Evolutionary conservation across 2,797 vertebrate species (phyloP).

Genomic region (Semaprochilodus insignis): DNA sequence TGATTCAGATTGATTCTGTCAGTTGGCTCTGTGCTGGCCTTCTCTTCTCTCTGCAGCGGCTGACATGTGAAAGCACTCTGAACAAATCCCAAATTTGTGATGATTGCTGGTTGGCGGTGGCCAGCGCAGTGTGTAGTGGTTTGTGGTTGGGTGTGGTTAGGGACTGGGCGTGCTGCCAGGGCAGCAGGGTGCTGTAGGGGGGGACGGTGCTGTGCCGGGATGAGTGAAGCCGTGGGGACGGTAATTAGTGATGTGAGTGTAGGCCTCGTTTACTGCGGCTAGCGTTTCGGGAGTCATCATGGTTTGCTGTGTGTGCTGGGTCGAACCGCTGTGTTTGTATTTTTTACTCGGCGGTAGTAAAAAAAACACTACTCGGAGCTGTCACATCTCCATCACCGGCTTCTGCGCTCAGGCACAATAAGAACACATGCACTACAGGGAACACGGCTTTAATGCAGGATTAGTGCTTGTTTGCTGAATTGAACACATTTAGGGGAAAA

Average conservation of each 20-base stretch:
- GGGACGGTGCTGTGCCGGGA: slow-evolving; percentile 2
- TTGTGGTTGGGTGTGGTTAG: slow-evolving; percentile 57
- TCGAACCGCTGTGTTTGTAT: slow-evolving; percentile 13
- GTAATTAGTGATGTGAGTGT: slow-evolving; percentile 32
- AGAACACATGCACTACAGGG: too few species aligned
- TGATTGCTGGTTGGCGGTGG: slow-evolving; percentile 51
- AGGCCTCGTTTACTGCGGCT: slow-evolving; percentile 1
- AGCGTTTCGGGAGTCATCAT: background rate
- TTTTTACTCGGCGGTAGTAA: slow-evolving; percentile 6
- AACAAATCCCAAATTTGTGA: slow-evolving; percentile 51
- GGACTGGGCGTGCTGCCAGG: slow-evolving; percentile 31
- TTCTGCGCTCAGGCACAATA: too few species aligned
- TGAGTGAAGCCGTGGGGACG: slow-evolving; percentile 17
- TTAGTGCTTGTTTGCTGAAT: too few species aligned
- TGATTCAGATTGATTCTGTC: slow-evolving; percentile 10
- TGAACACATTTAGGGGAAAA: too few species aligned
- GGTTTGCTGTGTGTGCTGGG: slow-evolving; percentile 2
- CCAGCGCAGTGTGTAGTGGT: slow-evolving; percentile 44
- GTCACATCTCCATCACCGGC: background rate
- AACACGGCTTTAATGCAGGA: too few species aligned
- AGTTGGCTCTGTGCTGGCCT: background rate
- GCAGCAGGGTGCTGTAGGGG: slow-evolving; percentile 11
- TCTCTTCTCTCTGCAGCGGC: slow-evolving; percentile 29
- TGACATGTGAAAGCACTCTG: slow-evolving; percentile 44
- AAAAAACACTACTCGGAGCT: background rate